phyloP scores from a whole-genome alignment of 2,113 vertebrate genomes.

The Isurus oxyrinchus region DNA sequence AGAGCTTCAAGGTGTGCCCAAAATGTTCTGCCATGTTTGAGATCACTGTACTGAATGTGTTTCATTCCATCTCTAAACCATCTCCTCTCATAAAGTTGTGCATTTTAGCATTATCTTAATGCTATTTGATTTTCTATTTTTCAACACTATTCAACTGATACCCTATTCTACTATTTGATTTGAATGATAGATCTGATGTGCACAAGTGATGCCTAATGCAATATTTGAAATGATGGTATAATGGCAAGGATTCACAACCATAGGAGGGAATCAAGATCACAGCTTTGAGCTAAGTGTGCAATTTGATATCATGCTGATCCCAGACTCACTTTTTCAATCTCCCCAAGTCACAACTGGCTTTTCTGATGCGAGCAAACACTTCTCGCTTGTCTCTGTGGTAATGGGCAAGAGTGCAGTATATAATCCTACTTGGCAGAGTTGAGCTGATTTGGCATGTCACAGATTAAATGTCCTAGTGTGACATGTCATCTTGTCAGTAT shows the following conservation, averaged over 20 bases:
- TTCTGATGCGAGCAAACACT: background rate
- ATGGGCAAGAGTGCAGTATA: background rate
- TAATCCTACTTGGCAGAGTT: constrained; percentile 14
- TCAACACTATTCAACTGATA: background rate
- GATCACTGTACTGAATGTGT: background rate
- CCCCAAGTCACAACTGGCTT: background rate
- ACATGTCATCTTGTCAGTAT: background rate
- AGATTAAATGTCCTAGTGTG: background rate
- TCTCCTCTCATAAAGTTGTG: background rate
- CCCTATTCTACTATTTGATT: background rate
- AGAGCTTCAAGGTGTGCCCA: background rate
- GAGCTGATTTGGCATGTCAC: background rate
- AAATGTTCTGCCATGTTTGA: background rate
- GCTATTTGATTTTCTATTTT: background rate
- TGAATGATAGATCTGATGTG: background rate
- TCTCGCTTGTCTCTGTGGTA: background rate
- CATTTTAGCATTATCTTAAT: background rate
- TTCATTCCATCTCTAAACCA: background rate
- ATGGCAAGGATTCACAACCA: background rate
- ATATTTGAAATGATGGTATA: background rate
- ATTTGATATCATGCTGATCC: background rate
- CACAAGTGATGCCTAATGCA: background rate
- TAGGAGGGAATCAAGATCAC: background rate
- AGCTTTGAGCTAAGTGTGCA: background rate
- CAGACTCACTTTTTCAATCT: background rate